Evolutionary conservation across 2,113 vertebrate species (phyloP).

Genomic region (Fukomys damarensis): DNA sequence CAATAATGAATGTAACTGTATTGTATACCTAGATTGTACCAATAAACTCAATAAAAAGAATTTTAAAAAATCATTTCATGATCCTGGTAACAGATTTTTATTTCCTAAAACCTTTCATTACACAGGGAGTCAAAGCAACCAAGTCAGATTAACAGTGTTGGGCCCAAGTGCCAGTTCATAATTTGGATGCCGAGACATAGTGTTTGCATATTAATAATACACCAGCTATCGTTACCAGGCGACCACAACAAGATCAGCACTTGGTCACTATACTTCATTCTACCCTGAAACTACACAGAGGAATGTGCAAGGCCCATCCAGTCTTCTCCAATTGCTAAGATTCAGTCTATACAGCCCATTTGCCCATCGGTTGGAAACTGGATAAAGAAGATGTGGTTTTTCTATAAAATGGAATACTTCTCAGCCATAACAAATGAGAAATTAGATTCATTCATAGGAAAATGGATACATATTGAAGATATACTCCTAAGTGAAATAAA

Average conservation of each 20-base stretch:
- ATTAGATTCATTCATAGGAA: too few relatives aligned
- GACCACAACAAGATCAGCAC: slow-evolving; percentile 17
- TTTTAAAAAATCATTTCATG: slow-evolving; percentile 76
- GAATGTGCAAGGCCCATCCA: slow-evolving; percentile 26
- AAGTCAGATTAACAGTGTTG: slow-evolving; percentile 40
- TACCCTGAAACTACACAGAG: background rate
- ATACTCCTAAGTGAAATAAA: too few relatives aligned
- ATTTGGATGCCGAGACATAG: background rate
- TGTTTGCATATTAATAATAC: slow-evolving; percentile 39
- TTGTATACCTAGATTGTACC: too few relatives aligned
- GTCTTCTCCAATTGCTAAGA: slow-evolving; percentile 10
- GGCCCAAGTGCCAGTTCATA: slow-evolving; percentile 30
- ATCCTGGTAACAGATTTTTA: slow-evolving; percentile 60
- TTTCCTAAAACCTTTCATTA: slow-evolving; percentile 78
- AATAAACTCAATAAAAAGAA: too few relatives aligned
- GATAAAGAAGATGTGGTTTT: too few relatives aligned
- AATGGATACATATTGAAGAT: too few relatives aligned
- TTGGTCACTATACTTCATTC: background rate
- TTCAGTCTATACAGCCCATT: too few relatives aligned
- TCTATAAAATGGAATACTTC: too few relatives aligned
- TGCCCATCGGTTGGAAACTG: too few relatives aligned
- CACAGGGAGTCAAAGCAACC: slow-evolving; percentile 62
- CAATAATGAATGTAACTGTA: too few relatives aligned
- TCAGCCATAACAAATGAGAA: too few relatives aligned
- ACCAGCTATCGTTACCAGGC: slow-evolving; percentile 44